Evolutionary conservation across 2,888 invertebrate species (phyloP), one percentile per base, ranked within the genome.

Genomic region (Dichetophora obliterata): DNA sequence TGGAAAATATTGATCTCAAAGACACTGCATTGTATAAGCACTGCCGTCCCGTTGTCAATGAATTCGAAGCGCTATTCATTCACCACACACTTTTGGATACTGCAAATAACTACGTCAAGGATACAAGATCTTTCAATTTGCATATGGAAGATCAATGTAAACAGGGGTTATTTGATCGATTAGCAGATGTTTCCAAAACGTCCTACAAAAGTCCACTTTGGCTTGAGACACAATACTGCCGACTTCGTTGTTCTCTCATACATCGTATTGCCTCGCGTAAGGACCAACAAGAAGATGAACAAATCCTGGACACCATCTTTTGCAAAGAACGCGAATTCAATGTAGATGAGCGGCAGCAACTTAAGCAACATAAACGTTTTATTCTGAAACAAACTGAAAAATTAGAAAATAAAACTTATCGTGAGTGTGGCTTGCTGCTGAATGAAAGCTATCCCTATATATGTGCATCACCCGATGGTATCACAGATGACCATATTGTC

Each of bases 331-430:
- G 89, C 0, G 88, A 89, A 27, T 82, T 81, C 54, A 84, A 86
- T 71, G 80, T 82, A 0, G 88, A 87, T 5, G 87, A 86, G 31
- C 83, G 86, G 0, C 83, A 86, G n/a, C 86, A 88, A n/a, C 76
- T 86, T 3, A 89, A 89, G 76, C 87, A 88, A 61, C 88, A 88
- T 79, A 89, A 89, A 77, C 87, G 89, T 43, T 88, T 88, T 76
- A 89, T 89, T 78, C 80, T 89, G 3, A 89, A 89, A 54, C 89
- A 89, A 80, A 89, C 89, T 0, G 89, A 89, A 50, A 89, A 87
- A 76, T 78, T 89, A 43, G 89, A 89, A 77, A 89, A 88, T 77
- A 89, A 89, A 80, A 85, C 86, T 4, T 89, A 89, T 77, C 68
- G 82, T 0, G 88, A 89, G 77, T 89, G 89, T 72, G 89, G 89